Evolutionary conservation across 2,888 invertebrate genomes (phyloP).

Genomic region (Nemurella pictetii): DNA sequence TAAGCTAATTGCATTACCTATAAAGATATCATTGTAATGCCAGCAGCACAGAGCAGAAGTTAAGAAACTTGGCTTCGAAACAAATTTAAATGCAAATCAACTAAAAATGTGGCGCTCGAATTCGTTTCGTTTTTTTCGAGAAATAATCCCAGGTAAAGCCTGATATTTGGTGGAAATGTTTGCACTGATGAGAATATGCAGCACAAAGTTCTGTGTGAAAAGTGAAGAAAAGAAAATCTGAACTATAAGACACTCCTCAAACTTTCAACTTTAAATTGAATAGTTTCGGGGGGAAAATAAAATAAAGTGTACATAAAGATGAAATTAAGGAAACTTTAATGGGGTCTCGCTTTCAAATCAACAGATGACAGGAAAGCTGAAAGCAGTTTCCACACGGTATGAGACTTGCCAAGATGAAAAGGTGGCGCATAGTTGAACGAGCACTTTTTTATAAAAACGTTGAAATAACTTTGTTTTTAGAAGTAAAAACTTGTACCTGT

Average conservation of each 20-base stretch:
- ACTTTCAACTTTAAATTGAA: conserved; percentile 27
- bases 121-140: background rate
- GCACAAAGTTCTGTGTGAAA: background rate
- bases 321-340: conserved; percentile 14
- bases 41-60: background rate
- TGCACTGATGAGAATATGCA: background rate
- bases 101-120: background rate
- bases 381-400: background rate
- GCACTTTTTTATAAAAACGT: background rate
- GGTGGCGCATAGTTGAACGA: background rate
- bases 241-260: background rate
- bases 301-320: background rate
- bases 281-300: background rate
- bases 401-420: background rate
- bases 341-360: conserved; percentile 16
- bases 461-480: background rate
- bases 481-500: background rate
- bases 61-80: background rate
- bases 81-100: conserved; percentile 9
- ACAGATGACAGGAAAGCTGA: conserved; percentile 1
- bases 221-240: background rate
- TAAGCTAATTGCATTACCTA: background rate
- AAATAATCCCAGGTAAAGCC: background rate
- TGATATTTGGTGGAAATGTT: background rate
- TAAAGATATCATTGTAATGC: background rate